These are phyloP conservation scores for Eubasilissa splendida DNA, from an alignment of 2,888 invertebrate genomes.

Conservation along the genomic window DNA sequence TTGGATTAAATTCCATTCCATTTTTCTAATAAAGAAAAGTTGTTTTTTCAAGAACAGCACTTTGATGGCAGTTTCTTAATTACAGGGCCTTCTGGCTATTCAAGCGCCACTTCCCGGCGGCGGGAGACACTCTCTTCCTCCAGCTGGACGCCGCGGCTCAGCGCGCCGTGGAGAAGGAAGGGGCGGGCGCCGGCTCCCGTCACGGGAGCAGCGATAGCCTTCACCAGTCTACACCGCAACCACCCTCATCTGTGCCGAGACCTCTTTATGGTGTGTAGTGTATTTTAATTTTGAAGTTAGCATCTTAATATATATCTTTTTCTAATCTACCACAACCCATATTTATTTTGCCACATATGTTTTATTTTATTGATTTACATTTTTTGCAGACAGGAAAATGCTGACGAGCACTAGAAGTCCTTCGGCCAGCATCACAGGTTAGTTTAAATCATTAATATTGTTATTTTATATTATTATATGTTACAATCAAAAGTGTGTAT, in stretches of 20 bases:
- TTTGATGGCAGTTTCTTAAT: not conserved
- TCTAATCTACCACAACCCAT: too few relatives aligned
- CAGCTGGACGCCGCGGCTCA: slow-evolving; percentile 84
- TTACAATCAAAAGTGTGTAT: too few relatives aligned
- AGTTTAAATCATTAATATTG: slow-evolving; percentile 45
- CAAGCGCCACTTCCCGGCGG: slow-evolving; percentile 90
- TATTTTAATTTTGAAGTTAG: too few relatives aligned
- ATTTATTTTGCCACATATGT: not conserved
- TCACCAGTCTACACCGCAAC: slow-evolving; percentile 61
- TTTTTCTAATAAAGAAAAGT: too few relatives aligned
- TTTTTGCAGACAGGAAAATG: slow-evolving; percentile 66
- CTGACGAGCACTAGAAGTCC: slow-evolving; percentile 70
- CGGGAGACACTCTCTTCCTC: slow-evolving; percentile 88
- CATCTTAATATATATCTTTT: too few relatives aligned
- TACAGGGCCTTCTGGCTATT: slow-evolving; percentile 91
- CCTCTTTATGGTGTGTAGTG: slow-evolving; percentile 47
- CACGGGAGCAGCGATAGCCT: slow-evolving; percentile 67
- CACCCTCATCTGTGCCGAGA: slow-evolving; percentile 43
- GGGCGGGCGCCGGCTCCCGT: slow-evolving; percentile 56
- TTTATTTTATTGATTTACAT: slow-evolving; percentile 48
- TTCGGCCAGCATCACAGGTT: slow-evolving; percentile 71
- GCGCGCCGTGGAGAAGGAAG: slow-evolving; percentile 71
- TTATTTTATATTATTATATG: not conserved
- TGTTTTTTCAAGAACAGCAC: too few relatives aligned
- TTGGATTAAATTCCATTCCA: too few relatives aligned